Base-by-base conservation (phyloP, 2,797 vertebrate genomes). In the Micromesistius poutassou region DNA sequence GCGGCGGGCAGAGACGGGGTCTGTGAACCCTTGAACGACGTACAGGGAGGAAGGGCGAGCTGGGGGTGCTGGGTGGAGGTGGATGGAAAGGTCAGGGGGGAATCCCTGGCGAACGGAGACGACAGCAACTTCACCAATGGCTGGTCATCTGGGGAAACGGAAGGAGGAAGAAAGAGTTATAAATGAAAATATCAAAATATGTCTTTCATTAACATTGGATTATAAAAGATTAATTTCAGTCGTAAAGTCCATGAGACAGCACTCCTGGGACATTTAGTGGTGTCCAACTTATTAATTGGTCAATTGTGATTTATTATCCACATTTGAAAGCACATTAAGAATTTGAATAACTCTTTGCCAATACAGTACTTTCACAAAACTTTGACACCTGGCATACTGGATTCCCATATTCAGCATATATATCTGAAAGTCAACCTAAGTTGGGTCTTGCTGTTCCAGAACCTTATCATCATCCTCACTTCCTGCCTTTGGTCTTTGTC, bases 111-210 rank as follows among this genome's bases (percentile, higher is more conserved):
- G 79, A 87, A 76, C 79, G 82, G 82, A 81, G 81, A 82, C 73
- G 83, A 83, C 78, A 85, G 77, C 36, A 87, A 88, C 90, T 90
- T 95, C 89, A 93, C 84, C 83, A 90, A 88, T 81, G 89, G 77
- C 83, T 85, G 87, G 84, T 91, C 88, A 89, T 93, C 94, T 94
- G 84, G 73, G 75, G 83, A 89, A 91, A 87, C 75, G 81, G 90
- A 83, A 88, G 62, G 84, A 84, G 80, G 79, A 80, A 76, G 16
- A 72, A n/a, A 40, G 2, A 73, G 33, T 36, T 38, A 25, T 28
- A 46, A 35, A 50, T 30, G 2, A 46, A 14, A n/a, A n/a, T n/a
- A n/a, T n/a, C 42, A 46, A 46, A 46, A 46, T 0, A 46, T 14
- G 42, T 46, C 42, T 46, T 5, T 46, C 42, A 46, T 5, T 46